These are phyloP conservation scores for Drosophila rufa DNA, from an alignment of 1,140 invertebrate genomes.

Conservation along the genomic window DNA sequence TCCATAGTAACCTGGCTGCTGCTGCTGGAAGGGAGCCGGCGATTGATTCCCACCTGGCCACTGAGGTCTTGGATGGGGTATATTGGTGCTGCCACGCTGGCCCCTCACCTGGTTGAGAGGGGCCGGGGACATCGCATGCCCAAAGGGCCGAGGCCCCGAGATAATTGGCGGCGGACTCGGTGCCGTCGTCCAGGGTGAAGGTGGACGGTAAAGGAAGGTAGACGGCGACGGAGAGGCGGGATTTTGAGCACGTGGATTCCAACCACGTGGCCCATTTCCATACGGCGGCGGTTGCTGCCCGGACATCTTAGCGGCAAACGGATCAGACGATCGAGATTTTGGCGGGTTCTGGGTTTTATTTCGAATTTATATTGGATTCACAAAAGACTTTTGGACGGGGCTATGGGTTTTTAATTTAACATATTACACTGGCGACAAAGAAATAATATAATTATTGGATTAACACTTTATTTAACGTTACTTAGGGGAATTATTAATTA, in stretches of 20 bases:
- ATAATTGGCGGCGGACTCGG: constrained; percentile 87
- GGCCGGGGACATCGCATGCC: constrained; percentile 87
- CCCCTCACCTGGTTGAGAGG: constrained; percentile 84
- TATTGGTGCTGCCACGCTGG: constrained; percentile 84
- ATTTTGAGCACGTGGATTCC: constrained; percentile 79
- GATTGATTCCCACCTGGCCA: constrained; percentile 87
- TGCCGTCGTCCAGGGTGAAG: constrained; percentile 87
- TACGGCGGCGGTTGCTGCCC: constrained; percentile 86
- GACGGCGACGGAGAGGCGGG: constrained; percentile 85
- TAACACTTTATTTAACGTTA: not conserved
- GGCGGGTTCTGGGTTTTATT: constrained; percentile 16
- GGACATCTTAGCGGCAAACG: constrained; percentile 85
- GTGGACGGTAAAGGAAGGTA: constrained; percentile 87
- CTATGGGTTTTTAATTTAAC: constrained; percentile 60
- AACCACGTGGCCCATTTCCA: constrained; percentile 86
- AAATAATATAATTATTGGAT: constrained; percentile 2
- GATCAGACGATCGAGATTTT: constrained; percentile 34
- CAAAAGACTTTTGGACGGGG: constrained; percentile 54
- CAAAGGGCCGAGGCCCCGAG: constrained; percentile 86
- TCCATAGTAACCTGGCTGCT: constrained; percentile 33
- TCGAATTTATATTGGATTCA: constrained; percentile 27
- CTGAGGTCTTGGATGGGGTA: constrained; percentile 88
- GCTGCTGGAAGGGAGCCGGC: constrained; percentile 62
- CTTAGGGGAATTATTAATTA: not conserved
- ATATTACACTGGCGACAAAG: constrained; percentile 62